Evolutionary conservation across 1,140 invertebrate species (phyloP).

Genomic region (Drosophila burlai): DNA sequence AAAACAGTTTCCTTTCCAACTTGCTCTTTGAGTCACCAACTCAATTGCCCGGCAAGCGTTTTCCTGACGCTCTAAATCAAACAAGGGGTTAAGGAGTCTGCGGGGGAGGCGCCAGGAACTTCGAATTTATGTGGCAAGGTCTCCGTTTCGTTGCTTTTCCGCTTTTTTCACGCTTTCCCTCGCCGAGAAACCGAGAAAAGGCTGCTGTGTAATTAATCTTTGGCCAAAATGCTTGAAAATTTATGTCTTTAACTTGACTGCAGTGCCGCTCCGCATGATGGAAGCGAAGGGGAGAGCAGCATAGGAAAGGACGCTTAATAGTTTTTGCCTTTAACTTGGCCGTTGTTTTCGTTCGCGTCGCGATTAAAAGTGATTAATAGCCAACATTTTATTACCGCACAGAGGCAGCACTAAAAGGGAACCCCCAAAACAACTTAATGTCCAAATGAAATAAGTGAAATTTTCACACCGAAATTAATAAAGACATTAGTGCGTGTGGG

Average conservation of each 20-base stretch:
- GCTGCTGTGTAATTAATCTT: slow-evolving; percentile 81
- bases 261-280: slow-evolving; percentile 34
- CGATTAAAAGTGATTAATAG: slow-evolving; percentile 84
- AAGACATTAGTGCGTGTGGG: slow-evolving; percentile 66
- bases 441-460: slow-evolving; percentile 81
- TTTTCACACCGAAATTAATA: slow-evolving; percentile 75
- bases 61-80: slow-evolving; percentile 42
- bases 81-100: slow-evolving; percentile 11
- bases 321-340: slow-evolving; percentile 48
- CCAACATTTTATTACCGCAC: slow-evolving; percentile 57
- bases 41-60: slow-evolving; percentile 44
- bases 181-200: slow-evolving; percentile 22
- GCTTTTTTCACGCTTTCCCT: slow-evolving; percentile 25
- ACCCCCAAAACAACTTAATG: slow-evolving; percentile 68
- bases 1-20: not conserved
- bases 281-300: not conserved
- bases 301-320: slow-evolving; percentile 37
- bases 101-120: slow-evolving; percentile 8
- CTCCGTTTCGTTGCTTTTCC: slow-evolving; percentile 20
- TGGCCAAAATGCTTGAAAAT: slow-evolving; percentile 82
- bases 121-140: slow-evolving; percentile 76
- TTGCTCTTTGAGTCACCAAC: slow-evolving; percentile 24
- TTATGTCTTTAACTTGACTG: slow-evolving; percentile 81
- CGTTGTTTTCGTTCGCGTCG: slow-evolving; percentile 54
- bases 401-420: slow-evolving; percentile 36